Percentiles rank a stretch among this genome's conserved stretches.
Conservation (phyloP, 1,140 invertebrate species). For the Sarcophaga bullata region DNA sequence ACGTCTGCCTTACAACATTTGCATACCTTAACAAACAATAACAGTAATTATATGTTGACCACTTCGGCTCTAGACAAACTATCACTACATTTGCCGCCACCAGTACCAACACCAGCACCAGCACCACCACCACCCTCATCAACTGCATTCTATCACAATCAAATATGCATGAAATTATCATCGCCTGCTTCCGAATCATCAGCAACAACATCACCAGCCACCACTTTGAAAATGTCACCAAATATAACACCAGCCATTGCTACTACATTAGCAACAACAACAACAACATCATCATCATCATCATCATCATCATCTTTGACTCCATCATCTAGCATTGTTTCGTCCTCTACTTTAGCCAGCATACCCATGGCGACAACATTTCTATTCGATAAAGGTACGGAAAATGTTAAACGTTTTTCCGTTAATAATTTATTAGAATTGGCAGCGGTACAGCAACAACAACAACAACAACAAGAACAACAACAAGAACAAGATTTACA, state of each 20-base stretch:
- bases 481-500: background rate
- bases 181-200: background rate
- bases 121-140: background rate
- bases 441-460: slow-evolving; percentile 33
- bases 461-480: background rate
- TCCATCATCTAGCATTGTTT: too few relatives aligned
- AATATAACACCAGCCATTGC: background rate
- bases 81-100: background rate
- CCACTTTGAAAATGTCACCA: background rate
- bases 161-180: slow-evolving; percentile 13
- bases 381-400: slow-evolving; percentile 42
- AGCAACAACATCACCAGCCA: slow-evolving; percentile 13
- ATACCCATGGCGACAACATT: slow-evolving; percentile 13
- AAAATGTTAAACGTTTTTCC: slow-evolving; percentile 50
- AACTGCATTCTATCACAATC: background rate
- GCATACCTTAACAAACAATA: slow-evolving; percentile 4
- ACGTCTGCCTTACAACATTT: slow-evolving; percentile 24
- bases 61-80: too few relatives aligned
- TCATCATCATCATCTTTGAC: background rate
- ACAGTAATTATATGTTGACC: background rate
- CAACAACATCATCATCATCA: background rate
- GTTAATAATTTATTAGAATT: slow-evolving; percentile 49
- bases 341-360: background rate
- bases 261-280: background rate
- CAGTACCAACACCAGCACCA: background rate